These are phyloP conservation scores for Vipera latastei DNA, from an alignment of 2,797 vertebrate genomes.

Conservation along the genomic window DNA sequence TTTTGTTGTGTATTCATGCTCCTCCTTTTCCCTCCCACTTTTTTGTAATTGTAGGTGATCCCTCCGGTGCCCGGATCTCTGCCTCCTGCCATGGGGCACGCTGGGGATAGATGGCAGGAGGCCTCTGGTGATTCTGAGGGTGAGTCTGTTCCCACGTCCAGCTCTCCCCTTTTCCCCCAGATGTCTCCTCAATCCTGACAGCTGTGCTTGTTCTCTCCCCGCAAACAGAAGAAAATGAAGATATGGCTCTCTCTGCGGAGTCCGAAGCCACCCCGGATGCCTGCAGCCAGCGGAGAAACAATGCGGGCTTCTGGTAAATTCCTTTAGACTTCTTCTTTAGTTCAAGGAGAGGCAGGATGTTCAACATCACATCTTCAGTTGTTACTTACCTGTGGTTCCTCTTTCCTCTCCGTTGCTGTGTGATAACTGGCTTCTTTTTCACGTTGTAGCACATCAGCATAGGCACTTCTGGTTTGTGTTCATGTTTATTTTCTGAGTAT, in stretches of 20 bases:
- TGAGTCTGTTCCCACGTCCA: neutral
- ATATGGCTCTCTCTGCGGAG: neutral
- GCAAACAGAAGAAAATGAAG: conserved; percentile 8
- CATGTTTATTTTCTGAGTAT: neutral
- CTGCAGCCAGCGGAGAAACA: conserved; percentile 2
- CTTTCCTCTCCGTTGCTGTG: neutral
- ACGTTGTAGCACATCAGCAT: neutral
- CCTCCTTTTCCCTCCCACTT: neutral
- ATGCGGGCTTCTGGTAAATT: conserved; percentile 15
- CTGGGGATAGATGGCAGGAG: neutral
- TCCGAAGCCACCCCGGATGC: neutral
- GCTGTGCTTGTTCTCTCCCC: neutral
- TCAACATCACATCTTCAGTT: neutral
- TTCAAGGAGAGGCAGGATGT: neutral
- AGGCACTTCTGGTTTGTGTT: neutral
- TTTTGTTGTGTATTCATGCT: neutral
- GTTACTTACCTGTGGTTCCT: neutral
- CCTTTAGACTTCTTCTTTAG: neutral
- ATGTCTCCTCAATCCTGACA: neutral
- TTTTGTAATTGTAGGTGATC: neutral
- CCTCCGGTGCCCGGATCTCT: neutral
- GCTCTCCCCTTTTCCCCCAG: too few relatives aligned
- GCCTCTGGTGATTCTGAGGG: conserved; percentile 5
- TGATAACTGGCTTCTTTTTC: neutral
- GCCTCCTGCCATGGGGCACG: neutral